A percentile compares a stretch with the other conserved stretches of the same genome.
phyloP scores from a whole-genome alignment of 2,113 vertebrate species.

The Enhydra lutris region DNA sequence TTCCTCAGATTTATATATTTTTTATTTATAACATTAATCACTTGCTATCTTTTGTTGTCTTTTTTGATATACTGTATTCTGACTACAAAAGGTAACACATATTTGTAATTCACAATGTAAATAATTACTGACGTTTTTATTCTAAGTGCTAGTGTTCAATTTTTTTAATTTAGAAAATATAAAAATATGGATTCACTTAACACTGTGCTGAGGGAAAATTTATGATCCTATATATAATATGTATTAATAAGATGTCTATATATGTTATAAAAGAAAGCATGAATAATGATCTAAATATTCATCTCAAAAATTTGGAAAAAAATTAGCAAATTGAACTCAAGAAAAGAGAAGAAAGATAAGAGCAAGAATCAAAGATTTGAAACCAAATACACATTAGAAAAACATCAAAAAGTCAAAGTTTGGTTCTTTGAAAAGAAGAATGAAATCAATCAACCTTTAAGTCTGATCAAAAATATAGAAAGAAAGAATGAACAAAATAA shows the following conservation, averaged over 20 bases:
- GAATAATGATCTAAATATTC: neutral
- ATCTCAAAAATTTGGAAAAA: slow-evolving; percentile 24
- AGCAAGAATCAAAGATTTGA: slow-evolving; percentile 6
- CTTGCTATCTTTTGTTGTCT: neutral
- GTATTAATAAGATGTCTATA: neutral
- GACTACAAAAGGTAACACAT: neutral
- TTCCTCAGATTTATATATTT: neutral
- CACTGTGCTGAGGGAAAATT: neutral
- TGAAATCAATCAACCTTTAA: neutral
- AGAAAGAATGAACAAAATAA: neutral
- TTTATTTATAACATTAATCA: neutral
- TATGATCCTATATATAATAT: neutral
- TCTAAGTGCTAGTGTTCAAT: neutral
- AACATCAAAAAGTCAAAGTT: neutral
- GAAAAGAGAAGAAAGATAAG: neutral
- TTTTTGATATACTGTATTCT: neutral
- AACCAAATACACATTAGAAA: neutral
- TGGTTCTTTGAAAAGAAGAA: neutral
- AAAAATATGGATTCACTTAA: neutral
- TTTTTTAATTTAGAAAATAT: neutral
- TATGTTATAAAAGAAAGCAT: neutral
- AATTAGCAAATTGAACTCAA: slow-evolving; percentile 6
- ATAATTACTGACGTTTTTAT: neutral
- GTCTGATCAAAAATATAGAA: neutral
- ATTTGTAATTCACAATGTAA: neutral